A percentile compares a stretch with the other conserved stretches of the same genome.
phyloP scores from a whole-genome alignment of 53 echinoderm and acorn worm species.

The Patiria pectinifera region DNA sequence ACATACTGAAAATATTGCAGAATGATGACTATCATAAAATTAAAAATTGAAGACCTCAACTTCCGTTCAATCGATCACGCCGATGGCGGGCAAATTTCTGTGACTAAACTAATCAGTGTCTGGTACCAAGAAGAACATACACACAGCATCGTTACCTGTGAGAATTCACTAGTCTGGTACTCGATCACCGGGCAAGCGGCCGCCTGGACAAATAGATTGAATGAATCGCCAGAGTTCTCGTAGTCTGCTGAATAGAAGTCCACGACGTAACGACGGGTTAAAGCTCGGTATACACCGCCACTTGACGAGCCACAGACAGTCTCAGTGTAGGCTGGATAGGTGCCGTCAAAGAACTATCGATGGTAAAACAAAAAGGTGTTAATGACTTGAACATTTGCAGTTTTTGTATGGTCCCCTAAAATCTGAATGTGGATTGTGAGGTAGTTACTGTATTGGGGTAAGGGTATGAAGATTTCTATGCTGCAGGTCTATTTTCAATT shows the following conservation, averaged over 20 bases:
- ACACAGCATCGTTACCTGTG: constrained; percentile 25
- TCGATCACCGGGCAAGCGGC: constrained; percentile 31
- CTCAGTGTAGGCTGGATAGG: background rate
- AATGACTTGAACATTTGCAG: too few relatives aligned
- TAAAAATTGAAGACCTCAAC: too few relatives aligned
- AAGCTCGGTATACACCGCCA: background rate
- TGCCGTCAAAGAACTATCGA: constrained; percentile 5
- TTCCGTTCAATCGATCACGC: too few relatives aligned
- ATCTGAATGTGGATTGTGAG: too few relatives aligned
- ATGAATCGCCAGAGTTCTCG: background rate
- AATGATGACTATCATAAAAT: too few relatives aligned
- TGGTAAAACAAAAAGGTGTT: background rate
- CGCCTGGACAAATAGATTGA: constrained; percentile 7
- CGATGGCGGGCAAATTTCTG: too few relatives aligned
- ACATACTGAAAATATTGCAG: too few relatives aligned
- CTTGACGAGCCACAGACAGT: background rate
- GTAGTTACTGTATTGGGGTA: too few relatives aligned
- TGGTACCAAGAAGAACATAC: background rate
- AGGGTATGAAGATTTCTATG: background rate
- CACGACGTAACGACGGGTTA: background rate
- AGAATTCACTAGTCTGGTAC: constrained; percentile 9
- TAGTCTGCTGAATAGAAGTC: constrained; percentile 2
- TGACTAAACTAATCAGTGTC: too few relatives aligned
- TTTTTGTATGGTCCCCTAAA: too few relatives aligned
- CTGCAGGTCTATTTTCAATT: background rate